Base-by-base conservation (phyloP, 2,888 invertebrate genomes). In the Erebia aethiops region DNA sequence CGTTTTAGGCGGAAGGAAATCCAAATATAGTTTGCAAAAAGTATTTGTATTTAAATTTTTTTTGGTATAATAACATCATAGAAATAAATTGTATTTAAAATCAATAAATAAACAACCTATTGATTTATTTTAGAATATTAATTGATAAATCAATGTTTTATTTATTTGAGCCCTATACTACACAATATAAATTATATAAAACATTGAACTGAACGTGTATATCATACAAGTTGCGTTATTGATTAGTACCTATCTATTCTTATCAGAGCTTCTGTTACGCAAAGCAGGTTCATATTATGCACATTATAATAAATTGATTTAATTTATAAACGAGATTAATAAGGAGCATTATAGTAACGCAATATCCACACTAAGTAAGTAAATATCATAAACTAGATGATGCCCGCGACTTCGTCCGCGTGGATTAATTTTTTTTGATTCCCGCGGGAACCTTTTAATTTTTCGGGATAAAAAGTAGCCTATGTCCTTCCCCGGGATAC, bases 191-290 rank as follows among this genome's bases (percentile, higher is more conserved):
- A 54, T 11, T 54, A 54, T 54, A 54, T 57, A 69, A 68, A 58
- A 21, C 60, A 41, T 43, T 56, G 60, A 52, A 60, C 26, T 51
- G 1, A 57, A 74, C 70, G 67, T 67, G 64, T 57, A 18, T 51
- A 49, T 58, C 70, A 72, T 72, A 72, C 66, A 68, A 69, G 54
- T 66, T 54, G 66, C 49, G 9, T 54, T 71, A 69, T 72, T 72
- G 35, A 26, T 57, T 69, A 14, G 61, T 69, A 52, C 58, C 21
- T n/a, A n/a, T n/a, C 62, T 52, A 67, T 67, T 67, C 49, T 49
- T 58, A 58, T 26, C 49, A 58, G 58, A 67, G 67, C 58, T 66
- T 66, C 46, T 54, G 18, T 7, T 16, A 16, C 9, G 11, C 13
- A 13, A 11, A 46, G 11, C 11, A 13, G 13, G 13, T 3, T 2